Percentiles rank a stretch among this genome's conserved stretches.
Evolutionary conservation across 2,113 vertebrate species (phyloP).

Genomic region (Saccopteryx leptura): DNA sequence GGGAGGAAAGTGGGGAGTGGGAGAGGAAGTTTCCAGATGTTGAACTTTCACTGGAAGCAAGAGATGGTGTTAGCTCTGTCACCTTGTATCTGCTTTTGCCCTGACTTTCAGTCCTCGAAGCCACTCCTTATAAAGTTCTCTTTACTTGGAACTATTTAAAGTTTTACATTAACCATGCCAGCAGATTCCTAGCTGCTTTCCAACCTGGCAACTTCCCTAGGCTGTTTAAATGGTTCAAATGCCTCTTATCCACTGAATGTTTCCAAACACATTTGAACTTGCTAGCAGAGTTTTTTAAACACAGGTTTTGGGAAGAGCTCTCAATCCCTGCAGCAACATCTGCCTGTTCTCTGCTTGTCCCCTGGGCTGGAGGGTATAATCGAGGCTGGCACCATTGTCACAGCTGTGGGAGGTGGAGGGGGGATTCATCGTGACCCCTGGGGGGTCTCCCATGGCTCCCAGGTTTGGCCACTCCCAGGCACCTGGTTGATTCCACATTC

Average conservation of each 20-base stretch:
- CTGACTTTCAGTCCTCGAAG: neutral
- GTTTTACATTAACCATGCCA: neutral
- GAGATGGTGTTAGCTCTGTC: neutral
- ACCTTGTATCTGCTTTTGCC: neutral
- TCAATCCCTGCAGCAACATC: neutral
- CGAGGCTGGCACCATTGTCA: neutral
- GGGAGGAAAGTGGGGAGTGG: no score
- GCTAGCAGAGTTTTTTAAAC: constrained; percentile 45
- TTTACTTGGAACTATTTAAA: neutral
- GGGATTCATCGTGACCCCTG: neutral
- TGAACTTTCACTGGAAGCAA: neutral
- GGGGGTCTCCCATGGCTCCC: neutral
- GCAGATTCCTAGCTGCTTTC: neutral
- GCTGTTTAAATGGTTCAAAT: neutral
- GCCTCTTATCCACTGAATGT: constrained; percentile 4
- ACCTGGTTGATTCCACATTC: neutral
- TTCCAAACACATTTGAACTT: constrained; percentile 62
- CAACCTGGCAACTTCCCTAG: constrained; percentile 25
- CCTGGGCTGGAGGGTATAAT: neutral
- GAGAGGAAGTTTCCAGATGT: neutral
- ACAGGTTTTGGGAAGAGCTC: neutral
- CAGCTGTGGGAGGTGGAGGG: rapidly evolving
- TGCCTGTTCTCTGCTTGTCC: neutral
- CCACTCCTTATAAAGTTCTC: neutral
- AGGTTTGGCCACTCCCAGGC: neutral